Evolutionary conservation across 1,140 invertebrate species (phyloP).

Genomic region (Drosophila erecta): DNA sequence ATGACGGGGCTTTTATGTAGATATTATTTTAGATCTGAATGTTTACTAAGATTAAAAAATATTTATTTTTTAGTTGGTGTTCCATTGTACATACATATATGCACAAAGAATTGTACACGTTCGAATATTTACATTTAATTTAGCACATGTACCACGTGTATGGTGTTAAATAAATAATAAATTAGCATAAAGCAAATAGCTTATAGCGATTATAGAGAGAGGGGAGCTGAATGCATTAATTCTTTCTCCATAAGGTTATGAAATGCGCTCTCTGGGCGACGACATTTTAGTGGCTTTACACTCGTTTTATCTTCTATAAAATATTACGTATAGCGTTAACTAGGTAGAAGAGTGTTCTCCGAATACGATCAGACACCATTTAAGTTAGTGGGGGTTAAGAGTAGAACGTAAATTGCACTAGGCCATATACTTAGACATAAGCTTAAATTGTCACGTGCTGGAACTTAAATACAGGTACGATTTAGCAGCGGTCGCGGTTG

Average conservation of each 20-base stretch:
- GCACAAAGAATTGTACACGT: constrained; percentile 45
- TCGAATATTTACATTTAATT: constrained; percentile 64
- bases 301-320: constrained; percentile 30
- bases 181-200: constrained; percentile 57
- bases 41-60: constrained; percentile 62
- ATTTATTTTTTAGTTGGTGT: constrained; percentile 34
- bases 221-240: constrained; percentile 42
- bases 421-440: constrained; percentile 49
- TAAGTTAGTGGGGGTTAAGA: constrained; percentile 53
- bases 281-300: constrained; percentile 64
- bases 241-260: constrained; percentile 51
- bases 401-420: constrained; percentile 67
- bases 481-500: constrained; percentile 79
- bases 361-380: constrained; percentile 57
- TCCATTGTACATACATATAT: constrained; percentile 44
- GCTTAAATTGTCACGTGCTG: constrained; percentile 74
- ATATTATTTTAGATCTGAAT: constrained; percentile 61
- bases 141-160: constrained; percentile 42
- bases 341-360: constrained; percentile 40
- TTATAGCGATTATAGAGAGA: constrained; percentile 35
- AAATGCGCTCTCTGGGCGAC: constrained; percentile 80
- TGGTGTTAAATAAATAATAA: constrained; percentile 75
- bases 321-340: constrained; percentile 65
- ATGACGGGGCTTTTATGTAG: constrained; percentile 42
- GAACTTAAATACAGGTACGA: constrained; percentile 75